A percentile compares a stretch with the other conserved stretches of the same genome.
These are phyloP conservation scores for Pomacea maculata DNA, from an alignment of 1,140 invertebrate species.

Conservation along the genomic window DNA sequence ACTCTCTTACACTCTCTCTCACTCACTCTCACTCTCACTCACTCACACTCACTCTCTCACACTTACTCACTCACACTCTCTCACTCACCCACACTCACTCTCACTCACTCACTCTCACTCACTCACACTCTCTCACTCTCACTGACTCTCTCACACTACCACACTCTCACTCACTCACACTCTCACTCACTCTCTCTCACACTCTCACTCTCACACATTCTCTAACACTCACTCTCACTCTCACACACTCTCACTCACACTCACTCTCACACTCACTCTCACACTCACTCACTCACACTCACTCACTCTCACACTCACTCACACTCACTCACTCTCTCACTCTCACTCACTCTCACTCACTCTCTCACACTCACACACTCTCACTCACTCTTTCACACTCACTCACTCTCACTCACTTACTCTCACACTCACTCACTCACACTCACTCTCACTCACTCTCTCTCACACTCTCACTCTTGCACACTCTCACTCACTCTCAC, in stretches of 20 bases:
- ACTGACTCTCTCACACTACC: not conserved
- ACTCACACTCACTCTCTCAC: not conserved
- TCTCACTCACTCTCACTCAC: not conserved
- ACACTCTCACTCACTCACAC: not conserved
- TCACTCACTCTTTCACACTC: no score
- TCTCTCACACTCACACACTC: not conserved
- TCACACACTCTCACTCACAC: no score
- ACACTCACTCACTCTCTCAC: not conserved
- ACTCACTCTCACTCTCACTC: not conserved
- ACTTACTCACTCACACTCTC: not conserved
- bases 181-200: no score
- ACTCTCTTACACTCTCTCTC: not conserved
- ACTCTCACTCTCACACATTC: no score
- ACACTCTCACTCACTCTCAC: not conserved
- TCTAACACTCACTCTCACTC: no score
- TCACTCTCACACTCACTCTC: no score
- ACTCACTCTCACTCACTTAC: no score
- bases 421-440: not conserved
- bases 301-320: not conserved
- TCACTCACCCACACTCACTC: not conserved
- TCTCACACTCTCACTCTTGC: not conserved
- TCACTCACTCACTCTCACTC: not conserved
- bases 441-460: not conserved
- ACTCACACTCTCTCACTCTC: not conserved
- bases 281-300: not conserved